phyloP scores from a whole-genome alignment of 2,888 invertebrate species.

The Anticlea derivata region DNA sequence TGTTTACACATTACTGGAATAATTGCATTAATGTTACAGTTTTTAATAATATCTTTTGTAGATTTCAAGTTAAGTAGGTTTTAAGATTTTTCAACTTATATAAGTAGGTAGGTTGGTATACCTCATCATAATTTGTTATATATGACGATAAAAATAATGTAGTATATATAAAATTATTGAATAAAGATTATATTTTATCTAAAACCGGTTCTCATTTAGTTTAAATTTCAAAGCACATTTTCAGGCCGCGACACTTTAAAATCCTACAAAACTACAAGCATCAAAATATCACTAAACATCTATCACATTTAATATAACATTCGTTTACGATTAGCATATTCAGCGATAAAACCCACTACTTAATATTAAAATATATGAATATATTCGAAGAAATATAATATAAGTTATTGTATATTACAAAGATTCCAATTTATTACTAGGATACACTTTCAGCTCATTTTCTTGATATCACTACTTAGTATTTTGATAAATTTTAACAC shows the following conservation, averaged over 20 bases:
- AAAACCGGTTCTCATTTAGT: constrained; percentile 6
- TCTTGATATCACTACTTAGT: constrained; percentile 41
- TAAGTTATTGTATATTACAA: constrained; percentile 57
- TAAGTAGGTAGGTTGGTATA: too few species aligned
- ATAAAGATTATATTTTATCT: not conserved
- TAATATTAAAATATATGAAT: constrained; percentile 36
- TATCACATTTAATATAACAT: constrained; percentile 51
- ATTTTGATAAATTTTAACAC: constrained; percentile 9
- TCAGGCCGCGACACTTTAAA: constrained; percentile 18
- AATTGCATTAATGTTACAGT: too few species aligned
- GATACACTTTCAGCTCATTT: constrained; percentile 69
- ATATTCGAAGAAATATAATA: constrained; percentile 38
- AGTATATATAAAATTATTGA: not conserved
- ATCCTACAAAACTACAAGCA: constrained; percentile 44
- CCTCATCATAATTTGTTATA: too few species aligned
- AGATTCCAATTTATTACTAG: constrained; percentile 68
- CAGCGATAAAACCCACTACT: constrained; percentile 39
- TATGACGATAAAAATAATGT: not conserved
- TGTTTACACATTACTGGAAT: too few species aligned
- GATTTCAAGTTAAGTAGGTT: too few species aligned
- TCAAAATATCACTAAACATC: constrained; percentile 63
- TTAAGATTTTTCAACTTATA: too few species aligned
- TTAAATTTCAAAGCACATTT: constrained; percentile 28
- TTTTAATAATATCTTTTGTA: too few species aligned
- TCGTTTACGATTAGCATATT: constrained; percentile 28